Percentiles rank a stretch among this genome's conserved stretches.
These are phyloP conservation scores for Cremastobaeus sp. DNA, from an alignment of 2,888 invertebrate species.

Conservation along the genomic window DNA sequence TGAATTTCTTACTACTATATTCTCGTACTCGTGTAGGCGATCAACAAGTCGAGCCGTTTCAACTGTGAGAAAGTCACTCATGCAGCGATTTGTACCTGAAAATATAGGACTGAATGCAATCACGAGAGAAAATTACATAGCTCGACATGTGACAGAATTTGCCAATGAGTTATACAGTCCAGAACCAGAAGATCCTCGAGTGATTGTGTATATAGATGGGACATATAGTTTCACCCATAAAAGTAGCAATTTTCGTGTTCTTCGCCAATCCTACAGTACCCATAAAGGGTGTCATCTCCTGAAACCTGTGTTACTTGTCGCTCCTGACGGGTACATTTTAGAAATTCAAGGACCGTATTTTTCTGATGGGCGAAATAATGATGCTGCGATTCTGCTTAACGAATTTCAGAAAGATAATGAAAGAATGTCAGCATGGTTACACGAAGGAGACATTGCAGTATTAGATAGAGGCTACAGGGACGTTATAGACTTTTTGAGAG, in stretches of 20 bases:
- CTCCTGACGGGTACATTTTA: slow-evolving; percentile 17
- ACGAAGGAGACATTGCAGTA: slow-evolving; percentile 9
- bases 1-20: slow-evolving; percentile 2
- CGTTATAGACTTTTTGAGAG: not conserved
- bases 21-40: slow-evolving; percentile 1
- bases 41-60: slow-evolving; percentile 3
- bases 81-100: slow-evolving; percentile 4
- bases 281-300: slow-evolving; percentile 43
- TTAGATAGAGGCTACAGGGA: slow-evolving; percentile 25
- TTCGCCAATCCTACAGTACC: slow-evolving; percentile 39
- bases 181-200: slow-evolving; percentile 33
- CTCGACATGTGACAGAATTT: slow-evolving; percentile 26
- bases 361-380: not conserved
- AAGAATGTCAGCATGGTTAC: slow-evolving; percentile 10
- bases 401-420: not conserved
- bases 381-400: not conserved
- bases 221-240: slow-evolving; percentile 53
- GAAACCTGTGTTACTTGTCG: slow-evolving; percentile 8
- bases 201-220: slow-evolving; percentile 43
- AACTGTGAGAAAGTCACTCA: not conserved
- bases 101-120: slow-evolving; percentile 12
- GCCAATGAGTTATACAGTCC: slow-evolving; percentile 51
- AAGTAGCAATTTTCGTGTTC: slow-evolving; percentile 48
- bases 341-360: slow-evolving; percentile 13
- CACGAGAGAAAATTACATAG: slow-evolving; percentile 7